phyloP scores from a whole-genome alignment of 2,888 invertebrate genomes.

The Bruchidius siliquastri region DNA sequence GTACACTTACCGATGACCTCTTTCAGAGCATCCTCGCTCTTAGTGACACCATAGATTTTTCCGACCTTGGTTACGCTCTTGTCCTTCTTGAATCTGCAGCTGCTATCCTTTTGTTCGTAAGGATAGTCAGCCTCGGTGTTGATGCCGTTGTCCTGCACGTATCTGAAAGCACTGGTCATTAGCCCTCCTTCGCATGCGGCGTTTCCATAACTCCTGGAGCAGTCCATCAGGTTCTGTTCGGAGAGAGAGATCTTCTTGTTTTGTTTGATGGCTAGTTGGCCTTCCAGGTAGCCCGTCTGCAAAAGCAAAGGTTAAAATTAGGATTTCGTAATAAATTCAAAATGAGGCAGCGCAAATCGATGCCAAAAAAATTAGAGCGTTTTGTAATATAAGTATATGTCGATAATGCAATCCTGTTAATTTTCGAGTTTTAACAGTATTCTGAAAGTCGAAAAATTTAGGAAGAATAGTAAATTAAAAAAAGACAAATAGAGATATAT shows the following conservation, averaged over 20 bases:
- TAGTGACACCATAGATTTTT: not conserved
- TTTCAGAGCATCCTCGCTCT: not conserved
- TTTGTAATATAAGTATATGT: too few relatives aligned
- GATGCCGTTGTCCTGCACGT: constrained; percentile 73
- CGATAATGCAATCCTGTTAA: too few relatives aligned
- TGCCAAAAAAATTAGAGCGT: too few relatives aligned
- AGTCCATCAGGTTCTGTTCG: constrained; percentile 77
- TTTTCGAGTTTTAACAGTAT: too few relatives aligned
- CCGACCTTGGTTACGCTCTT: not conserved
- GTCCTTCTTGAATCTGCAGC: constrained; percentile 8
- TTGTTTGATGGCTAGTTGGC: constrained; percentile 76
- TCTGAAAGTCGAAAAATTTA: too few relatives aligned
- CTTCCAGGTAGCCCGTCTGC: constrained; percentile 83
- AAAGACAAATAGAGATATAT: too few relatives aligned
- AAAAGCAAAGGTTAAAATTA: constrained; percentile 15
- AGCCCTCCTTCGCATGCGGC: constrained; percentile 79
- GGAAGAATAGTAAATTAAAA: too few relatives aligned
- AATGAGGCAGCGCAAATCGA: too few relatives aligned
- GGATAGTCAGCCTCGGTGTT: constrained; percentile 81
- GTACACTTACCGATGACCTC: constrained; percentile 3
- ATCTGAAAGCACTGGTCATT: constrained; percentile 72
- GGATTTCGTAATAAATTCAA: not conserved
- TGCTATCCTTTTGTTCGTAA: constrained; percentile 47
- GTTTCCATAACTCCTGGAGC: constrained; percentile 63
- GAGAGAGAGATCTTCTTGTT: constrained; percentile 80